Percentiles rank a stretch among this genome's conserved stretches.
Conservation (phyloP, 2,888 invertebrate species). For the Drosophila kambysellisi region DNA sequence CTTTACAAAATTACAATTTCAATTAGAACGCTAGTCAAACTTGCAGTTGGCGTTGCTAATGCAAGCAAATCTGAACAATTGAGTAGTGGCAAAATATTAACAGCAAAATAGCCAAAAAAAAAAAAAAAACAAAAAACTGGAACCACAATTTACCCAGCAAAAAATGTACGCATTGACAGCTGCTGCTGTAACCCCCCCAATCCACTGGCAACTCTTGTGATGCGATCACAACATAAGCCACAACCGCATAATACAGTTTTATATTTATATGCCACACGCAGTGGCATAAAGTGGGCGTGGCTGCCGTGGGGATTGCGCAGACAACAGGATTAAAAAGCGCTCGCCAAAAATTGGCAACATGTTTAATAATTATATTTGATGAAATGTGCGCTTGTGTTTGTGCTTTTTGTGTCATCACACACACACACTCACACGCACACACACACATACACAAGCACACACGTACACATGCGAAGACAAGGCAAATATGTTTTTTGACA, state of each 20-base stretch:
- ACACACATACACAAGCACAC: slow-evolving; percentile 15
- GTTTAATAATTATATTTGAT: slow-evolving; percentile 80
- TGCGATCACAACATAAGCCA: slow-evolving; percentile 74
- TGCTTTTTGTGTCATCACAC: slow-evolving; percentile 62
- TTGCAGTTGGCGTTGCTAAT: not conserved
- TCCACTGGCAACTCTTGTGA: slow-evolving; percentile 37
- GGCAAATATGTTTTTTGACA: slow-evolving; percentile 79
- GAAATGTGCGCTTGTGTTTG: slow-evolving; percentile 74
- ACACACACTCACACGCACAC: slow-evolving; percentile 1
- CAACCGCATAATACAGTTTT: slow-evolving; percentile 78
- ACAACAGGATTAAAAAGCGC: slow-evolving; percentile 80
- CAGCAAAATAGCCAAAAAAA: slow-evolving; percentile 1
- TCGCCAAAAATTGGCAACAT: slow-evolving; percentile 78
- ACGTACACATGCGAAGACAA: slow-evolving; percentile 53
- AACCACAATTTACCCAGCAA: slow-evolving; percentile 21
- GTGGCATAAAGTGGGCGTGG: slow-evolving; percentile 30
- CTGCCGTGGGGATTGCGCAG: slow-evolving; percentile 61
- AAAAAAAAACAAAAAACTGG: slow-evolving; percentile 13
- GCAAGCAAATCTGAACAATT: not conserved
- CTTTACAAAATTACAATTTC: not conserved
- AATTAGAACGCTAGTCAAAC: not conserved
- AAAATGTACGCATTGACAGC: slow-evolving; percentile 14
- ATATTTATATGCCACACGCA: slow-evolving; percentile 63
- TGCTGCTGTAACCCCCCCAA: not conserved
- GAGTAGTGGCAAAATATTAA: slow-evolving; percentile 12